Base-by-base conservation (phyloP, 2,113 vertebrate species). In the Elephantulus edwardii region DNA sequence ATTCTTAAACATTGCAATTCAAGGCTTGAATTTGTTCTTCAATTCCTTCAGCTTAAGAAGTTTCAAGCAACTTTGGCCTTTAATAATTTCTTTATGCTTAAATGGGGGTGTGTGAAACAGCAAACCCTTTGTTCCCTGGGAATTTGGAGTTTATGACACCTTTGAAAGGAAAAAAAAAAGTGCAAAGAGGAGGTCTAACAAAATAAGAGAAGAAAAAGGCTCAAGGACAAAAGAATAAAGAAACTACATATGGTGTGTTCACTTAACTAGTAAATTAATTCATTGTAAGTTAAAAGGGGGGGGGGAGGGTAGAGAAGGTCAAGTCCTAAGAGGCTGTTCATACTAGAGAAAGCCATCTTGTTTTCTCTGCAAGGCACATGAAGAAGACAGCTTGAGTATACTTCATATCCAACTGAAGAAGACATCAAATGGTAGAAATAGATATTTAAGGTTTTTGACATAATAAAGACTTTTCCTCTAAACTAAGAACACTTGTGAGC, bases 201-300 rank as follows among this genome's bases (percentile, higher is more conserved):
- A 62, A 26, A 86, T 11, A 58, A 44, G 30, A 40, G 86, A 87
- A 8, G n/a, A 71, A 70, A 89, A 83, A 77, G 17, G 0, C 28
- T 85, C 54, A 28, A 54, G 28, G 26, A 58, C 56, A 40, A 86
- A 89, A 82, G 19, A 71, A 28, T 79, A 86, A 88, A 90, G 40
- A 82, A 62, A 81, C 42, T 71, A 17, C 76, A 56, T 40, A 26
- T 30, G 52, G 4, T 10, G n/a, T 50, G 19, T 56, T 93, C 9
- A 28, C 17, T 72, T 68, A 17, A 90, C 16, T 56, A 56, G 24
- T 88, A 48, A 52, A 62, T 74, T 83, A 30, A 77, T 83, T 88
- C 14, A 19, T 66, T 35, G 33, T 38, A 35, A n/a, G 46, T 33
- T 84, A 6, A 11, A 6, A 38, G 50, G 88, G 44, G 24, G 48